Conservation (phyloP, 2,113 vertebrate species). For the Sylvilagus bachmani region DNA sequence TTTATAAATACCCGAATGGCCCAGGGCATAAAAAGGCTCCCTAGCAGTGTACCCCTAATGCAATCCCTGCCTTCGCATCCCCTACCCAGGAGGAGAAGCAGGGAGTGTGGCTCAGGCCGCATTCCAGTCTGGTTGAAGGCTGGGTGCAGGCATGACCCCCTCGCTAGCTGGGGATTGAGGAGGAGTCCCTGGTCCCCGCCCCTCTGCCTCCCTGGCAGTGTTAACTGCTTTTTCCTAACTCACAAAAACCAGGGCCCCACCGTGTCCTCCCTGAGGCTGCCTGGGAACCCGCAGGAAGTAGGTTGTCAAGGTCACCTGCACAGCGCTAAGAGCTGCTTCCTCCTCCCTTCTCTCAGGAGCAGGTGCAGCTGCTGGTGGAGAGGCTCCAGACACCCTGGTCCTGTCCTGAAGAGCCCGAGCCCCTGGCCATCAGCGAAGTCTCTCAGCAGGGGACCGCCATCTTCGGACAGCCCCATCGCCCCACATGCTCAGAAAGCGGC, state of each 20-base stretch:
- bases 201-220: not conserved
- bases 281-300: not conserved
- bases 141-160: not conserved
- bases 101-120: not conserved
- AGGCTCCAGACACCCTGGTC: not conserved
- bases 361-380: constrained; percentile 52
- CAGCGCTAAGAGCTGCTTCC: not conserved
- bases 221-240: not conserved
- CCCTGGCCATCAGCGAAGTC: constrained; percentile 81
- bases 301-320: not conserved
- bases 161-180: not conserved
- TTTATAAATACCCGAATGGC: too few relatives aligned
- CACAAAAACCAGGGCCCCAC: not conserved
- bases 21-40: too few relatives aligned
- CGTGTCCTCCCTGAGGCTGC: not conserved
- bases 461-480: not conserved
- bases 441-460: accelerated
- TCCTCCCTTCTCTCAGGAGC: constrained; percentile 72
- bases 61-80: not conserved
- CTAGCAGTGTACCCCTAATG: too few relatives aligned
- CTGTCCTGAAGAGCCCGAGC: constrained; percentile 85
- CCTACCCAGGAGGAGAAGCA: not conserved
- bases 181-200: not conserved
- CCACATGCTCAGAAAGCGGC: not conserved
- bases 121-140: not conserved